These are phyloP conservation scores for Phoebastria nigripes DNA, from an alignment of 2,797 vertebrate species.

Conservation along the genomic window DNA sequence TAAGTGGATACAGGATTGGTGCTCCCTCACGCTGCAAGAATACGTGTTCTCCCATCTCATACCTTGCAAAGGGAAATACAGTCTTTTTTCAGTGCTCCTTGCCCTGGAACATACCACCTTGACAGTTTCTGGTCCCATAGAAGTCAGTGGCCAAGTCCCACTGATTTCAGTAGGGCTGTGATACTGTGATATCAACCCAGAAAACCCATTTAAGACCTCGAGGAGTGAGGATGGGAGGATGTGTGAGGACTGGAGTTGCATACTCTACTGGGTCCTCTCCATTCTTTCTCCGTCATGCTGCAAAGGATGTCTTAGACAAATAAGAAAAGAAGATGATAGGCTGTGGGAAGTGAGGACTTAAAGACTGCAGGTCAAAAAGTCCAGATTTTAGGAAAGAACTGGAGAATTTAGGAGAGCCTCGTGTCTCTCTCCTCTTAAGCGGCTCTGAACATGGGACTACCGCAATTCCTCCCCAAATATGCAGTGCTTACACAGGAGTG, in stretches of 20 bases:
- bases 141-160: neutral
- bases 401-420: neutral
- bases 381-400: neutral
- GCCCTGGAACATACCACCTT: neutral
- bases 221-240: neutral
- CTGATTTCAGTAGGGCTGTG: neutral
- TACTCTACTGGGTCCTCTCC: neutral
- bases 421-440: neutral
- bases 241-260: neutral
- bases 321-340: neutral
- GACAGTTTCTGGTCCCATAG: neutral
- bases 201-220: neutral
- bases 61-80: neutral
- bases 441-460: neutral
- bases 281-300: neutral
- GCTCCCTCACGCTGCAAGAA: neutral
- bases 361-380: neutral
- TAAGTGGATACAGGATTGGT: neutral
- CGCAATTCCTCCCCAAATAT: fast-evolving
- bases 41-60: neutral
- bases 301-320: neutral
- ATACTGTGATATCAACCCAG: neutral
- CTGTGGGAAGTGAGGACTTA: neutral
- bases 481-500: neutral
- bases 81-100: neutral